Base-by-base conservation (phyloP, 2,797 vertebrate genomes). In the Pipistrellus nathusii region DNA sequence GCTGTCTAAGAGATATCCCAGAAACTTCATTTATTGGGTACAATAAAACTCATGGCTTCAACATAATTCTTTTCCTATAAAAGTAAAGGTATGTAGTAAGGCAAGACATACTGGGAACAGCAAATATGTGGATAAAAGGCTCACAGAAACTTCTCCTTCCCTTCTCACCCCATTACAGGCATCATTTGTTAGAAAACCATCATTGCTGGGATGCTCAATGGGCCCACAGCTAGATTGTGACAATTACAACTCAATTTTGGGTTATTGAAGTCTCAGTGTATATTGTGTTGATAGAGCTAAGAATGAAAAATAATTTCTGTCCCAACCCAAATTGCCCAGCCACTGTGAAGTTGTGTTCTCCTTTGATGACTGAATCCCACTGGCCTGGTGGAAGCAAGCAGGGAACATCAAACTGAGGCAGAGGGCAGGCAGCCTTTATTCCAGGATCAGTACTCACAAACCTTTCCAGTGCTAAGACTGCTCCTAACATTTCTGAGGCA, bases 41-140 rank as follows among this genome's bases (percentile, higher is more conserved):
- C 41, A 91, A 64, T 92, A 91, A 96, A 88, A 93, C 51, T 82
- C 64, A 72, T 62, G 53, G 64, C 59, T 96, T 92, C 13, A 64
- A 46, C 75, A 64, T 94, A 88, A 84, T 96, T 95, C 64, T 94
- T 66, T 95, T 93, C 85, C 83, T 92, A 51, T 95, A 94, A 94
- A 95, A 96, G 90, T 38, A 91, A 92, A 95, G 78, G 57, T 85
- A 95, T 92, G 71, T 68, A n/a, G 35, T 73, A 92, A 94, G 62
- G 48, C 59, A 92, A 69, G 78, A 59, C 32, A 85, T 8, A 80
- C 44, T 41, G 12, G 66, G 78, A 80, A 75, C 30, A 59, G 62
- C 53, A 82, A 89, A 57, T 73, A 91, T 25, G 35, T 59, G 57
- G 51, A 91, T 57, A 77, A 85, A 69, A 82, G 30, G 5, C 35